These are phyloP conservation scores for Watsonalla cultraria DNA, from an alignment of 2,888 invertebrate species.

Conservation along the genomic window DNA sequence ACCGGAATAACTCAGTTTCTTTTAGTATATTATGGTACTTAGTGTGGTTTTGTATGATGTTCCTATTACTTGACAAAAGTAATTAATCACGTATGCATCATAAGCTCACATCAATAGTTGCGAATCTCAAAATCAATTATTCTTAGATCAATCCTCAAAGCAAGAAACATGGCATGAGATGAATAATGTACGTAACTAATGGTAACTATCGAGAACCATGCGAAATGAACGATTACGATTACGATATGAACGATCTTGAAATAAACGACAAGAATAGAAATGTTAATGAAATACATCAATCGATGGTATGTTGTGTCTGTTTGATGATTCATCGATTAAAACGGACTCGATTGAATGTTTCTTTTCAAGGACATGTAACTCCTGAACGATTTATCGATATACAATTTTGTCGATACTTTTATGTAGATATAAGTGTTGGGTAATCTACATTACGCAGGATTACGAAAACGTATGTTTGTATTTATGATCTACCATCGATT, in stretches of 20 bases:
- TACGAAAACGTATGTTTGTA: no score
- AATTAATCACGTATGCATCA: no score
- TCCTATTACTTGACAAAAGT: no score
- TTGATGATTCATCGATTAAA: slow-evolving; percentile 10
- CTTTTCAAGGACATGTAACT: background rate
- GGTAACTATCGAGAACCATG: background rate
- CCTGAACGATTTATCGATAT: background rate
- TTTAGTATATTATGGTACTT: no score
- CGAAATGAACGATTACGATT: slow-evolving; percentile 1
- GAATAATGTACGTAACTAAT: slow-evolving; percentile 4
- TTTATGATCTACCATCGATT: no score
- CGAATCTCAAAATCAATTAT: background rate
- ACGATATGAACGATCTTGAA: background rate
- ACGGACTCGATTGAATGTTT: slow-evolving; percentile 1
- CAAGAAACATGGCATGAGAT: slow-evolving; percentile 1
- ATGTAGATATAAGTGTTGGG: background rate
- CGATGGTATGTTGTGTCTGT: slow-evolving; percentile 5
- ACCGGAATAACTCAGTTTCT: no score
- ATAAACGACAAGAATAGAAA: slow-evolving; percentile 9
- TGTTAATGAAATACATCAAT: slow-evolving; percentile 13
- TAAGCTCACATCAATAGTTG: background rate
- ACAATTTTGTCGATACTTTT: background rate
- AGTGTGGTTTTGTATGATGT: no score
- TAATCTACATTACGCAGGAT: no score
- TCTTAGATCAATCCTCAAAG: background rate